Conservation (phyloP, 2,113 vertebrate genomes). For the Phainopepla nitens region DNA sequence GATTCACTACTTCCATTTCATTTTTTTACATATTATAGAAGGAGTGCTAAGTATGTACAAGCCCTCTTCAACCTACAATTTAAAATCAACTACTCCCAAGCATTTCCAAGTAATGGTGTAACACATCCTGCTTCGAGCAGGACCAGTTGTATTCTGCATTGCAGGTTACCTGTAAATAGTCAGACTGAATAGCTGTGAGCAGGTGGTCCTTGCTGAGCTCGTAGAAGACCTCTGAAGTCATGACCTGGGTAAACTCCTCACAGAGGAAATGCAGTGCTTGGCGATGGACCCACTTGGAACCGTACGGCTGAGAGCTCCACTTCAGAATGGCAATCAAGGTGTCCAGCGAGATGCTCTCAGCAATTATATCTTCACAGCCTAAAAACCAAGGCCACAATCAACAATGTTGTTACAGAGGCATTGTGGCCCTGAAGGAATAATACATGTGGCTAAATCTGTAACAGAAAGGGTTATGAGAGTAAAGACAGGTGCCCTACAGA, state of each 20-base stretch:
- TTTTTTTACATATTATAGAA: not conserved
- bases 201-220: constrained; percentile 96
- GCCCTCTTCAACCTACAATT: not conserved
- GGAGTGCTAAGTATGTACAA: not conserved
- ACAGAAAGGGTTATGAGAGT: not conserved
- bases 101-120: not conserved
- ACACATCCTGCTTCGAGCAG: not conserved
- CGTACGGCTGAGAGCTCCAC: constrained; percentile 98
- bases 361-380: constrained; percentile 98
- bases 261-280: constrained; percentile 98
- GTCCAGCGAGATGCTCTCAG: constrained; percentile 95
- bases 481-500: not conserved
- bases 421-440: not conserved
- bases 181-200: constrained; percentile 92
- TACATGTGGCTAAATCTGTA: not conserved
- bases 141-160: not conserved
- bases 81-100: not conserved
- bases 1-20: not conserved
- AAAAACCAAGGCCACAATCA: not conserved
- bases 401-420: not conserved
- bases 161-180: constrained; percentile 90
- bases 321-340: constrained; percentile 93
- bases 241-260: constrained; percentile 96
- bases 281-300: constrained; percentile 96
- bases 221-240: constrained; percentile 94